phyloP scores from a whole-genome alignment of 2,888 invertebrate species.

The Leptarthrus brevirostris region DNA sequence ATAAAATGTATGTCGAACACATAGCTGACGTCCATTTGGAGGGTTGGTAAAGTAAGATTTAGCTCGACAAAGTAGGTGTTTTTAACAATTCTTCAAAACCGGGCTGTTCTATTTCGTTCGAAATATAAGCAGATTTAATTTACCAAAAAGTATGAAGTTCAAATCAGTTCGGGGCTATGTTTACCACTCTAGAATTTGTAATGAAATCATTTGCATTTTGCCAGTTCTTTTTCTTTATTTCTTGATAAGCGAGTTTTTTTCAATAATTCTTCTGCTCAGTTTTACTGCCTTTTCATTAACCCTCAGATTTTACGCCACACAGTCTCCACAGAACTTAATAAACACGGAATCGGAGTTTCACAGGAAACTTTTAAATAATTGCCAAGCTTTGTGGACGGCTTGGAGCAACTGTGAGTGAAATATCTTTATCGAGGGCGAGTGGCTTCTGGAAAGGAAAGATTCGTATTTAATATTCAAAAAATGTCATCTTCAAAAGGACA shows the following conservation, averaged over 20 bases:
- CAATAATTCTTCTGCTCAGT: slow-evolving; percentile 19
- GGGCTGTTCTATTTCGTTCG: not conserved
- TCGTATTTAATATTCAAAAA: slow-evolving; percentile 53
- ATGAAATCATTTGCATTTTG: slow-evolving; percentile 33
- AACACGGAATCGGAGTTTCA: slow-evolving; percentile 49
- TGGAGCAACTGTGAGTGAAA: slow-evolving; percentile 8
- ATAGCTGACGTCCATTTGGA: slow-evolving; percentile 12
- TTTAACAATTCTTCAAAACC: not conserved
- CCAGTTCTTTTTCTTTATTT: not conserved
- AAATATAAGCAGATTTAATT: not conserved
- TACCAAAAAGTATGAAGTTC: slow-evolving; percentile 13
- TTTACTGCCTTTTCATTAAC: slow-evolving; percentile 21
- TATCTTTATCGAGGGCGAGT: too few species aligned
- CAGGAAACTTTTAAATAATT: slow-evolving; percentile 40
- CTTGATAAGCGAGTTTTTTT: slow-evolving; percentile 6
- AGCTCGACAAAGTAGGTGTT: not conserved
- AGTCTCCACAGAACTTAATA: slow-evolving; percentile 50
- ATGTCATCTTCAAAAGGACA: slow-evolving; percentile 52
- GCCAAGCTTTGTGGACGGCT: slow-evolving; percentile 32
- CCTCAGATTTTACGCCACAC: slow-evolving; percentile 4
- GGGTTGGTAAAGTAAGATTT: slow-evolving; percentile 23
- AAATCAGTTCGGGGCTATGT: not conserved
- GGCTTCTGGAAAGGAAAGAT: slow-evolving; percentile 42
- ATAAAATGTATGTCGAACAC: slow-evolving; percentile 3
- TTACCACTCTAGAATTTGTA: slow-evolving; percentile 25